phyloP scores from a whole-genome alignment of 2,113 vertebrate species.

The Atrichornis clamosus region DNA sequence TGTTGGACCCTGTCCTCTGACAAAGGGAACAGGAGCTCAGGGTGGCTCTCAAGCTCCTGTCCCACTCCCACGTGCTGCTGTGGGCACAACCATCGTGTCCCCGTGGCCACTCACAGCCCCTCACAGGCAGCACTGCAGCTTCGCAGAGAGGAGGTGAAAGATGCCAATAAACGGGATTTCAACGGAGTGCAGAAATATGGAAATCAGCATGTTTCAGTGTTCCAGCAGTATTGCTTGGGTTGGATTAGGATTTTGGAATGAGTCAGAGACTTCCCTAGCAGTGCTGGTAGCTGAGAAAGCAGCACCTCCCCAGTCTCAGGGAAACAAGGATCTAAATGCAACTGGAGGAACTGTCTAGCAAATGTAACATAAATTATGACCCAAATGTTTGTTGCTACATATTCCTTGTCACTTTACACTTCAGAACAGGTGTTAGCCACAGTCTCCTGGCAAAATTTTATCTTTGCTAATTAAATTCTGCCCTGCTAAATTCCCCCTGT shows the following conservation, averaged over 20 bases:
- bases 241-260: background rate
- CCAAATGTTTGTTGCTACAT: background rate
- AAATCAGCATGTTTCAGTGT: background rate
- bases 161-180: background rate
- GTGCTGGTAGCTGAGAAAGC: background rate
- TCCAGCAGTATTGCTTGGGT: background rate
- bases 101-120: background rate
- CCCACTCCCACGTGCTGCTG: fast-evolving
- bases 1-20: background rate
- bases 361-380: background rate
- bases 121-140: background rate
- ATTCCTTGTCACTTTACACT: background rate
- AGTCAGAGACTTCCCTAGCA: background rate
- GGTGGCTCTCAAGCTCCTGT: background rate
- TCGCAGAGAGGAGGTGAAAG: background rate
- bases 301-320: background rate
- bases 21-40: background rate
- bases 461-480: conserved; percentile 43
- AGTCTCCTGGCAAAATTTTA: conserved; percentile 28
- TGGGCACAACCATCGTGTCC: too few relatives aligned
- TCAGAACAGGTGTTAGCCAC: conserved; percentile 32
- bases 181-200: background rate
- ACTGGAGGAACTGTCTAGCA: background rate
- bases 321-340: background rate
- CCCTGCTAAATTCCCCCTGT: conserved; percentile 6